A percentile compares a stretch with the other conserved stretches of the same genome.
These are phyloP conservation scores for Augochlora pura DNA, from an alignment of 1,140 invertebrate genomes.

Conservation along the genomic window DNA sequence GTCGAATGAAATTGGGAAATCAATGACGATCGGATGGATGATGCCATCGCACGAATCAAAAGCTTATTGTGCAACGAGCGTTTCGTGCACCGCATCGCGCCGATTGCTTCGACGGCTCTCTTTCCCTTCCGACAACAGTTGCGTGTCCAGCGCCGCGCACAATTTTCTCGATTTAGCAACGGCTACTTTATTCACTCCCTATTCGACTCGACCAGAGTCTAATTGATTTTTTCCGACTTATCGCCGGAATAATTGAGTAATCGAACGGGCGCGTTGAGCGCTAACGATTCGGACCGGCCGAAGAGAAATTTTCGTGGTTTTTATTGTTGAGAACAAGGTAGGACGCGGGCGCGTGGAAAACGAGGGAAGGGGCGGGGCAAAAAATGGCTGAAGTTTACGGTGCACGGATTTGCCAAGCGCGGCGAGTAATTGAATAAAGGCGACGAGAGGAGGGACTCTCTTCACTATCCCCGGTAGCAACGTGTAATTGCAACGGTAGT, in stretches of 20 bases:
- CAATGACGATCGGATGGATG: too few species aligned
- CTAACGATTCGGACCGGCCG: too few species aligned
- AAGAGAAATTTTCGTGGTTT: too few species aligned
- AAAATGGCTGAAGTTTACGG: conserved; percentile 8
- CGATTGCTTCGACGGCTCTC: conserved; percentile 12
- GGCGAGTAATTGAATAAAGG: conserved; percentile 34
- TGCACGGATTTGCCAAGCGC: conserved; percentile 7
- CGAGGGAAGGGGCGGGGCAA: not conserved
- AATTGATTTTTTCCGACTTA: too few species aligned
- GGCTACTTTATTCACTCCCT: not conserved
- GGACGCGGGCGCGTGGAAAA: not conserved
- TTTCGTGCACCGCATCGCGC: conserved; percentile 32
- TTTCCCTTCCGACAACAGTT: conserved; percentile 24
- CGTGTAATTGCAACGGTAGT: conserved; percentile 50
- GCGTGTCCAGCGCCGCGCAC: not conserved
- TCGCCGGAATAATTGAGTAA: too few species aligned
- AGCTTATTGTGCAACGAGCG: conserved; percentile 11
- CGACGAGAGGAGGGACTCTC: conserved; percentile 43
- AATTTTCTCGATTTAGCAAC: not conserved
- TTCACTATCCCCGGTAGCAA: conserved; percentile 29
- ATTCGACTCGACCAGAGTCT: too few species aligned
- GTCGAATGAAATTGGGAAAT: conserved; percentile 21
- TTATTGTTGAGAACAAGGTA: too few species aligned
- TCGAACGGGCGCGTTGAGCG: too few species aligned
- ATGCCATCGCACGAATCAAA: too few species aligned